Evolutionary conservation across 2,113 vertebrate genomes (phyloP), one percentile per base, ranked within the genome.

Genomic region (Toxostoma redivivum): DNA sequence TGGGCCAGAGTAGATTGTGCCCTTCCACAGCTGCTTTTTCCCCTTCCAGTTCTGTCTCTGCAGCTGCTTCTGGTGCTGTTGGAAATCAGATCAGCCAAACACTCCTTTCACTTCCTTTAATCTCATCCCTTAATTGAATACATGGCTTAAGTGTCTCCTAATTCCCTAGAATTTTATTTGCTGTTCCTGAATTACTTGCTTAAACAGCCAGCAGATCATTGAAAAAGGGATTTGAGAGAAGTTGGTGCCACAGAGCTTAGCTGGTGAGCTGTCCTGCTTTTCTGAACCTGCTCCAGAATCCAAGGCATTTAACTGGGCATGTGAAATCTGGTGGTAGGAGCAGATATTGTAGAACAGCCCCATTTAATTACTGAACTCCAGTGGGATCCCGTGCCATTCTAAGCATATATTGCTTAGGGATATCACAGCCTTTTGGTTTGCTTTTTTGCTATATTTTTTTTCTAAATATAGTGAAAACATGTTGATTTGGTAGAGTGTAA

Each of bases 331-430:
- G 28, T 66, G 83, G 64, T 83, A 56, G 72, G 83, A 70, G 35
- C 1, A 66, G 77, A 42, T 60, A 28, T 53, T 71, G 27, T 47
- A 64, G 61, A 92, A 44, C 48, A 81, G 64, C 60, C 30, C 60
- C 3, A 20, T 74, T 84, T 56, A 7, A 73, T 81, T 73, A 20
- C 53, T 84, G 67, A 77, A 8, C 15, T 37, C 24, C 14, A 70
- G 0, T 12, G 30, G 0, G 2, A 12, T 60, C 22, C 10, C 31
- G 20, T 54, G 60, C 58, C 6, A 5, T 74, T 86, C 42, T 30
- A 62, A 44, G 51, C 37, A 35, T n/a, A 19, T 48, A 23, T 53
- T 72, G 21, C 58, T 72, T 72, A 24, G 18, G 78, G 65, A 18
- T 81, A 50, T 10, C 28, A 40, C 22, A n/a, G n/a, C 12, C 10